These are phyloP conservation scores for Chloroceryle amazona DNA, from an alignment of 2,797 vertebrate genomes.

Conservation along the genomic window DNA sequence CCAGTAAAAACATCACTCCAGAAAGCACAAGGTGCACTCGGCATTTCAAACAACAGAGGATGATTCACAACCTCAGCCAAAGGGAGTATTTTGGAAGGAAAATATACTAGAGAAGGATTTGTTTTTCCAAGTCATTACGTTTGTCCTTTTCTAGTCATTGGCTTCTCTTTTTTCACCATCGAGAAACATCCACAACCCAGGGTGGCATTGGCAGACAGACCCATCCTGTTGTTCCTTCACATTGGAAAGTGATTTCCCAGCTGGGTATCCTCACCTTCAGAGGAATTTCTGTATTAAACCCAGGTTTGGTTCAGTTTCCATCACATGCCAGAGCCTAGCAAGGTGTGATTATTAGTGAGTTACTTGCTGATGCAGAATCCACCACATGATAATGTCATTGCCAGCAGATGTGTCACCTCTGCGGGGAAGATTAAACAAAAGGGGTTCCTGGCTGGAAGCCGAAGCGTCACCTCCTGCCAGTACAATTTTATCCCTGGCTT, in stretches of 20 bases:
- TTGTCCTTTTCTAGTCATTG: background rate
- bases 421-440: background rate
- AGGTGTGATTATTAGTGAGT: background rate
- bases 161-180: too few relatives aligned
- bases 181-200: background rate
- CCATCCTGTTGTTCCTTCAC: background rate
- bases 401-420: background rate
- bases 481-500: background rate
- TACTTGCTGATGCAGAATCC: background rate
- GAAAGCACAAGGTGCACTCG: background rate
- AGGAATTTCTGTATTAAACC: background rate
- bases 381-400: background rate
- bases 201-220: background rate
- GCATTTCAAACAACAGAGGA: constrained; percentile 7
- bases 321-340: background rate
- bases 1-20: background rate
- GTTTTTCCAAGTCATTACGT: background rate
- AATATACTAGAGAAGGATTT: background rate
- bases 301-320: background rate
- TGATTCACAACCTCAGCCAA: constrained; percentile 41
- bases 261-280: background rate
- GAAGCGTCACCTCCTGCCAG: background rate
- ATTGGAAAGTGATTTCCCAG: background rate
- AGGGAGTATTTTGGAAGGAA: background rate
- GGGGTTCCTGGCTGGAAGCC: background rate